A percentile compares a stretch with the other conserved stretches of the same genome.
These are phyloP conservation scores for Syrphus vitripennis DNA, from an alignment of 2,888 invertebrate species.

Conservation along the genomic window DNA sequence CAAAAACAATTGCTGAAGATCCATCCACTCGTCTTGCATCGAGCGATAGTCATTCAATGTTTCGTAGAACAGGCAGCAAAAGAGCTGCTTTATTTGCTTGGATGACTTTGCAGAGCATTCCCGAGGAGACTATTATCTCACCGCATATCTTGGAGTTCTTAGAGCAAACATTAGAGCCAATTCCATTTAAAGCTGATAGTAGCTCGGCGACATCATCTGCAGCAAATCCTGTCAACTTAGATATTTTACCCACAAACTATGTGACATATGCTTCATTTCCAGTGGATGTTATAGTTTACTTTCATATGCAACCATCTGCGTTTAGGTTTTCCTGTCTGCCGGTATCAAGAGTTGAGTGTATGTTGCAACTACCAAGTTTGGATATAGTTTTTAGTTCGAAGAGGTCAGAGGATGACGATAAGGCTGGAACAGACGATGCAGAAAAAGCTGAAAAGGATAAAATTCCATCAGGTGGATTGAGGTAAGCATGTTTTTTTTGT, in stretches of 20 bases:
- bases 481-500: slow-evolving; percentile 60
- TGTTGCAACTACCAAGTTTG: slow-evolving; percentile 96
- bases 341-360: slow-evolving; percentile 96
- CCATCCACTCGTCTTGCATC: slow-evolving; percentile 80
- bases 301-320: slow-evolving; percentile 98
- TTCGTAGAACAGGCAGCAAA: slow-evolving; percentile 87
- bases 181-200: slow-evolving; percentile 86
- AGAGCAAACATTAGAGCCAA: slow-evolving; percentile 97
- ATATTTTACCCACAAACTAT: slow-evolving; percentile 86
- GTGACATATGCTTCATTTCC: slow-evolving; percentile 97
- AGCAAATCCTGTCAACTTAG: slow-evolving; percentile 81
- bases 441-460: slow-evolving; percentile 76
- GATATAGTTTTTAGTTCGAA: slow-evolving; percentile 98
- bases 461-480: slow-evolving; percentile 79
- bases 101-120: slow-evolving; percentile 98
- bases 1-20: slow-evolving; percentile 86
- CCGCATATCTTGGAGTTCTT: slow-evolving; percentile 98
- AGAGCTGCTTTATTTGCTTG: slow-evolving; percentile 96
- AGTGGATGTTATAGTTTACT: slow-evolving; percentile 98
- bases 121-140: slow-evolving; percentile 98
- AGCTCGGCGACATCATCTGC: slow-evolving; percentile 77
- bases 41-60: slow-evolving; percentile 73
- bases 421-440: slow-evolving; percentile 56
- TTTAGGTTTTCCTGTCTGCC: slow-evolving; percentile 98
- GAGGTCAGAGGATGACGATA: slow-evolving; percentile 86